Evolutionary conservation across 2,113 vertebrate genomes (phyloP).

Genomic region (Perccottus glenii): DNA sequence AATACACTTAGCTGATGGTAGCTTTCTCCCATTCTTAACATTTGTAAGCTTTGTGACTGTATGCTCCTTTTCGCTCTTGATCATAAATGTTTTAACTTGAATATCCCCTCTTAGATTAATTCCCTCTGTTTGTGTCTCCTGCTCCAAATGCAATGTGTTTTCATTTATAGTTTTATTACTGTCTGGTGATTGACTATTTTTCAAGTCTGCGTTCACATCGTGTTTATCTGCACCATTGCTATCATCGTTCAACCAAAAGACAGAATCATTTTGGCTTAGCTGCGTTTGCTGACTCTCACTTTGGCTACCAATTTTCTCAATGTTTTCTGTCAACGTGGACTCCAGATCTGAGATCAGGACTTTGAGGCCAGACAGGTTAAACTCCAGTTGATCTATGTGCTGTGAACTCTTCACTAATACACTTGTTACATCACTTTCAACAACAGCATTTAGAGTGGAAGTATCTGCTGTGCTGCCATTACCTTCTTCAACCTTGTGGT

Average conservation of each 20-base stretch:
- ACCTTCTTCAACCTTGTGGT: conserved; percentile 8
- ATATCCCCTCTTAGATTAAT: conserved; percentile 6
- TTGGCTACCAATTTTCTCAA: conserved; percentile 19
- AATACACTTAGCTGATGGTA: conserved; percentile 16
- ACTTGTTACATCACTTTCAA: neutral
- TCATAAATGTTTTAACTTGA: conserved; percentile 14
- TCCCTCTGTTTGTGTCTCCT: neutral
- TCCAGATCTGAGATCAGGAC: conserved; percentile 73
- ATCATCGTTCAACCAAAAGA: neutral
- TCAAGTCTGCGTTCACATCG: neutral
- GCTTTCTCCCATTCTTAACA: conserved; percentile 17
- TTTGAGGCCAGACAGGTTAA: conserved; percentile 71
- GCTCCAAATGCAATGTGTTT: neutral
- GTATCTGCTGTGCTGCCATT: neutral
- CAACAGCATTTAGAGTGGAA: neutral
- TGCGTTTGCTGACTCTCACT: conserved; percentile 2
- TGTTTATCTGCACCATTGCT: neutral
- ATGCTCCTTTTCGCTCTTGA: conserved; percentile 6
- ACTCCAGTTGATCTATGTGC: conserved; percentile 73
- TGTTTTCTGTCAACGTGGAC: conserved; percentile 59
- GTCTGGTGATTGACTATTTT: conserved; percentile 20
- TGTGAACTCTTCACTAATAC: conserved; percentile 38
- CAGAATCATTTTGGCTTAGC: neutral
- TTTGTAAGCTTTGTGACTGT: neutral
- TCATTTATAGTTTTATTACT: conserved; percentile 8